Evolutionary conservation across 1,140 invertebrate species (phyloP).

Genomic region (Leptinotarsa defecta): DNA sequence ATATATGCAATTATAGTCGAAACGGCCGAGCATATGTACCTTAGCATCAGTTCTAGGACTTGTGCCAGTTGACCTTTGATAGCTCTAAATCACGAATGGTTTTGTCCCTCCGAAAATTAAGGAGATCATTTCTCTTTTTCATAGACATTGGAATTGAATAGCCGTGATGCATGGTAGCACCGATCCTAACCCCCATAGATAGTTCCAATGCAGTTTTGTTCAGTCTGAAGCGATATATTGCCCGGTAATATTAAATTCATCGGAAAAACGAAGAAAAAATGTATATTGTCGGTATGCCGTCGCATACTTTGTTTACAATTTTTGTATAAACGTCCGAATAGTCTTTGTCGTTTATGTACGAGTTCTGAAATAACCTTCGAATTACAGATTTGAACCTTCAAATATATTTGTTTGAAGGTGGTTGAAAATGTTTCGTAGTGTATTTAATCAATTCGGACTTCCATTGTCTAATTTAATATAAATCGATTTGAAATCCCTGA

Average conservation of each 20-base stretch:
- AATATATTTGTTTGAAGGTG: too few species aligned
- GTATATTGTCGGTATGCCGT: neutral
- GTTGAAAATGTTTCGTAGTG: too few species aligned
- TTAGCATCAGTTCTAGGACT: constrained; percentile 42
- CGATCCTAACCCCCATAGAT: constrained; percentile 37
- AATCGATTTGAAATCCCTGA: too few species aligned
- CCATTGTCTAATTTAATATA: too few species aligned
- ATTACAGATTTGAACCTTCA: too few species aligned
- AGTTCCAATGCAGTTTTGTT: constrained; percentile 36
- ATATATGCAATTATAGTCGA: constrained; percentile 3
- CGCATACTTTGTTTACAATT: too few species aligned
- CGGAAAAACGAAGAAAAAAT: neutral
- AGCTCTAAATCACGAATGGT: constrained; percentile 44
- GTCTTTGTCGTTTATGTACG: too few species aligned
- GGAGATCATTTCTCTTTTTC: constrained; percentile 50
- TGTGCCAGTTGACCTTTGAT: constrained; percentile 50
- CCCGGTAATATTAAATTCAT: constrained; percentile 8
- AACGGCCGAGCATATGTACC: constrained; percentile 21
- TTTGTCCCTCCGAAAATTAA: constrained; percentile 52
- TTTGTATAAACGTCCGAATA: too few species aligned
- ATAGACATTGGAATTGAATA: constrained; percentile 50
- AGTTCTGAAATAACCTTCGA: too few species aligned
- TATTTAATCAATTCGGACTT: too few species aligned
- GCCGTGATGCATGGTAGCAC: constrained; percentile 42
- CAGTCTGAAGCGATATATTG: constrained; percentile 33